phyloP scores from a whole-genome alignment of 2,113 vertebrate genomes.

The Lepisosteus osseus region DNA sequence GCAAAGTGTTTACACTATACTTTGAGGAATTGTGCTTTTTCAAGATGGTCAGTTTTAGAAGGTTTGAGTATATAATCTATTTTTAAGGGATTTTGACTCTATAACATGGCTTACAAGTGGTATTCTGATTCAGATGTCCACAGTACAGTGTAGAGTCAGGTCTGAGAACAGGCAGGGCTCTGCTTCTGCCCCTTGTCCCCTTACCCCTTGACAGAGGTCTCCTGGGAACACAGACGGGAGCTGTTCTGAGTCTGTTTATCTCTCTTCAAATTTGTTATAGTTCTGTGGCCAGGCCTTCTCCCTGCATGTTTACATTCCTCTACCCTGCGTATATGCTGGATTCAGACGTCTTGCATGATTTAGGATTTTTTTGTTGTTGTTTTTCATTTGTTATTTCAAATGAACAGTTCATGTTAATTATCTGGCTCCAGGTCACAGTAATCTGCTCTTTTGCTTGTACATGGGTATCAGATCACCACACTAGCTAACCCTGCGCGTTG shows the following conservation, averaged over 20 bases:
- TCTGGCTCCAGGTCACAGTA: too few species aligned
- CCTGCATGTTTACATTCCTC: slow-evolving; percentile 51
- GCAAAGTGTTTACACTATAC: too few species aligned
- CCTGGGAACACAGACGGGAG: slow-evolving; percentile 6
- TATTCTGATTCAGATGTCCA: too few species aligned
- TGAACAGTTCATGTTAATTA: not conserved
- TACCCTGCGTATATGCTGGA: slow-evolving; percentile 30
- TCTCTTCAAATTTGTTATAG: slow-evolving; percentile 48
- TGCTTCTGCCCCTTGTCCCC: not conserved
- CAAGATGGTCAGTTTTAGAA: too few species aligned
- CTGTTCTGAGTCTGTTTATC: slow-evolving; percentile 49
- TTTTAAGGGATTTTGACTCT: too few species aligned
- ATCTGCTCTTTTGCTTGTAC: not conserved
- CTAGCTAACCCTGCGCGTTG: too few species aligned
- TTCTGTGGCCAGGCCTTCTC: slow-evolving; percentile 32
- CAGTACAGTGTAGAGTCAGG: too few species aligned
- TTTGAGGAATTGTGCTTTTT: too few species aligned
- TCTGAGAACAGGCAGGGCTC: not conserved
- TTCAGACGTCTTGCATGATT: slow-evolving; percentile 28
- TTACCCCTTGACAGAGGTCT: slow-evolving; percentile 24
- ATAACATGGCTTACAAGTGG: too few species aligned
- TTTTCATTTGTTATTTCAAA: slow-evolving; percentile 19
- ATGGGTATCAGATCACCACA: too few species aligned
- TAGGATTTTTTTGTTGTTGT: slow-evolving; percentile 37
- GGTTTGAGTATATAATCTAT: too few species aligned